These are phyloP conservation scores for Onthophagus sagittarius DNA, from an alignment of 2,888 invertebrate species.

Conservation along the genomic window DNA sequence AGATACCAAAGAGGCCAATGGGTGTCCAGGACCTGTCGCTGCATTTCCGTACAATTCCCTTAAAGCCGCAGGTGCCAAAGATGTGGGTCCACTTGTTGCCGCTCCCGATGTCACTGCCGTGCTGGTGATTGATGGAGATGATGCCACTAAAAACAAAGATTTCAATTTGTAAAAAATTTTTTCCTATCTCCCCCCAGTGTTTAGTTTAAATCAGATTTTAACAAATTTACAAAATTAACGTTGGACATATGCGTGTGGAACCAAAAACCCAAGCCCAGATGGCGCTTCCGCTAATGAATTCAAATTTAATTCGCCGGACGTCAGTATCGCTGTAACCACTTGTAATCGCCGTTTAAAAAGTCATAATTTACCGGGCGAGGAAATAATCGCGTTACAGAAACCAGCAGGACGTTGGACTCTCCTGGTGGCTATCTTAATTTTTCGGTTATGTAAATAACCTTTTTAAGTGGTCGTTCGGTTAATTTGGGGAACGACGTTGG, in stretches of 20 bases:
- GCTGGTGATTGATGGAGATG: constrained; percentile 55
- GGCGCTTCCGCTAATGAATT: constrained; percentile 36
- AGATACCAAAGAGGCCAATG: constrained; percentile 68
- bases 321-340: constrained; percentile 26
- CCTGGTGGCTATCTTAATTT: constrained; percentile 36
- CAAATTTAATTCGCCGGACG: constrained; percentile 40
- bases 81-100: constrained; percentile 33
- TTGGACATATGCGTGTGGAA: constrained; percentile 38
- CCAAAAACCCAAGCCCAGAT: constrained; percentile 42
- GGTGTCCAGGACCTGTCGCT: constrained; percentile 54
- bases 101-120: constrained; percentile 46
- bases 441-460: constrained; percentile 31
- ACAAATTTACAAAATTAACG: constrained; percentile 36
- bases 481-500: too few relatives aligned
- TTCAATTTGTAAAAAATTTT: neutral
- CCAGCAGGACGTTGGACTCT: neutral
- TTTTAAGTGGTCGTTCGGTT: neutral
- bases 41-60: constrained; percentile 45
- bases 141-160: constrained; percentile 51
- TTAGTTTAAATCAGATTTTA: too few relatives aligned
- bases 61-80: constrained; percentile 45
- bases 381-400: neutral
- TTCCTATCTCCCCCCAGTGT: too few relatives aligned
- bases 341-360: constrained; percentile 41
- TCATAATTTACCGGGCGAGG: constrained; percentile 35